These are phyloP conservation scores for Potamarius usumacintae DNA, from an alignment of 2,113 vertebrate genomes.

Conservation along the genomic window DNA sequence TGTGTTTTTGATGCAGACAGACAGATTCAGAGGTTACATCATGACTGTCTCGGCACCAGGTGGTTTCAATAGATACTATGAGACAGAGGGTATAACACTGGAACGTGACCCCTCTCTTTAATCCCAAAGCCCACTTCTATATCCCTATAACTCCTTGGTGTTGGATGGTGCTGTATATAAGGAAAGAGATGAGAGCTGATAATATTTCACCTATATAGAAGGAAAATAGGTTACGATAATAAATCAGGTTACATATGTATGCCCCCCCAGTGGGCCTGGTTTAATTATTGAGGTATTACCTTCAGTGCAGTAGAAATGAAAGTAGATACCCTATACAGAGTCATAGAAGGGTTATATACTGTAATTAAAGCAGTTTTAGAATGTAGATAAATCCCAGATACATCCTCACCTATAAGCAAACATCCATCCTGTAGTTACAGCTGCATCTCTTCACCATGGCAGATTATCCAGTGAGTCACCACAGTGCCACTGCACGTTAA, in stretches of 20 bases:
- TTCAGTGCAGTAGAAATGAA: slow-evolving; percentile 18
- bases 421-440: slow-evolving; percentile 60
- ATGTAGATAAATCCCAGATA: slow-evolving; percentile 59
- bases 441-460: slow-evolving; percentile 60
- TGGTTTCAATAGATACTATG: slow-evolving; percentile 28
- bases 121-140: not conserved
- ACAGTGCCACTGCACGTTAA: slow-evolving; percentile 59
- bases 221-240: slow-evolving; percentile 56
- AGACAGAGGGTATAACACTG: slow-evolving; percentile 8
- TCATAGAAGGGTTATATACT: not conserved
- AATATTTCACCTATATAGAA: slow-evolving; percentile 64
- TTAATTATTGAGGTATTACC: slow-evolving; percentile 2
- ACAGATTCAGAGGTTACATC: slow-evolving; percentile 31
- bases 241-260: slow-evolving; percentile 61
- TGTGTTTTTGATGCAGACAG: slow-evolving; percentile 49
- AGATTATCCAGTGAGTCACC: slow-evolving; percentile 58
- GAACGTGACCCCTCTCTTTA: not conserved
- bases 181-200: slow-evolving; percentile 59
- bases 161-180: slow-evolving; percentile 40
- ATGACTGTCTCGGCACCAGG: slow-evolving; percentile 14
- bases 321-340: slow-evolving; percentile 3
- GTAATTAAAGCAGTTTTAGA: not conserved
- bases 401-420: slow-evolving; percentile 53
- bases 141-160: slow-evolving; percentile 35
- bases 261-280: slow-evolving; percentile 33